phyloP scores from a whole-genome alignment of 2,113 vertebrate genomes.

The Brachyhypopomus occidentalis region DNA sequence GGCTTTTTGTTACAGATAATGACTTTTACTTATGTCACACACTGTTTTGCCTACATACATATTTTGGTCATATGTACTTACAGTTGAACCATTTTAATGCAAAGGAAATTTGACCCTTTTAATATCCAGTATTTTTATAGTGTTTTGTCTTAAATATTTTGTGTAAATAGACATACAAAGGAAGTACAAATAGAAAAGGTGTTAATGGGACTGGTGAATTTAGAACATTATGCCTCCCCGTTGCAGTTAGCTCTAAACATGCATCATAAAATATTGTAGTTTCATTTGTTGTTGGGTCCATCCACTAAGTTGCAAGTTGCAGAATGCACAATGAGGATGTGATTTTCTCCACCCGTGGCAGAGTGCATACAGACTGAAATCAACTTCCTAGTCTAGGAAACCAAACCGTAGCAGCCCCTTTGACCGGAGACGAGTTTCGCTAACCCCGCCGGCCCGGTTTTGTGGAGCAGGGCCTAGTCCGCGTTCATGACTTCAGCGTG shows the following conservation, averaged over 20 bases:
- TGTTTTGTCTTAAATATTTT: slow-evolving; percentile 48
- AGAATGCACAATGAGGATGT: not conserved
- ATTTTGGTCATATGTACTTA: slow-evolving; percentile 78
- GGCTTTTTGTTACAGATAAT: slow-evolving; percentile 70
- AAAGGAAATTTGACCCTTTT: slow-evolving; percentile 60
- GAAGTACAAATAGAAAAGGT: slow-evolving; percentile 53
- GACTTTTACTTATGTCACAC: slow-evolving; percentile 68
- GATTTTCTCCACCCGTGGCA: not conserved
- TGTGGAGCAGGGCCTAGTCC: no score
- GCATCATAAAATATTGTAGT: slow-evolving; percentile 53
- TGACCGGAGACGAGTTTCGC: no score
- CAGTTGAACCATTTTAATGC: slow-evolving; percentile 63
- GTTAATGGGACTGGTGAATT: slow-evolving; percentile 35
- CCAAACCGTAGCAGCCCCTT: no score
- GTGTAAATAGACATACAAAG: slow-evolving; percentile 62
- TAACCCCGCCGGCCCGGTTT: no score
- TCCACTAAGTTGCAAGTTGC: slow-evolving; percentile 49
- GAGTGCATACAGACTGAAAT: not conserved
- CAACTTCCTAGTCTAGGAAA: no score
- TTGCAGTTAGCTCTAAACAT: slow-evolving; percentile 60
- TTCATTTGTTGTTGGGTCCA: slow-evolving; percentile 36
- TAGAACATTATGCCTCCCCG: slow-evolving; percentile 35
- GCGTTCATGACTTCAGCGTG: no score
- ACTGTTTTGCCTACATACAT: slow-evolving; percentile 76
- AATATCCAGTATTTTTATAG: slow-evolving; percentile 55